Evolutionary conservation across 2,113 vertebrate genomes (phyloP).

Genomic region (Eira barbara): DNA sequence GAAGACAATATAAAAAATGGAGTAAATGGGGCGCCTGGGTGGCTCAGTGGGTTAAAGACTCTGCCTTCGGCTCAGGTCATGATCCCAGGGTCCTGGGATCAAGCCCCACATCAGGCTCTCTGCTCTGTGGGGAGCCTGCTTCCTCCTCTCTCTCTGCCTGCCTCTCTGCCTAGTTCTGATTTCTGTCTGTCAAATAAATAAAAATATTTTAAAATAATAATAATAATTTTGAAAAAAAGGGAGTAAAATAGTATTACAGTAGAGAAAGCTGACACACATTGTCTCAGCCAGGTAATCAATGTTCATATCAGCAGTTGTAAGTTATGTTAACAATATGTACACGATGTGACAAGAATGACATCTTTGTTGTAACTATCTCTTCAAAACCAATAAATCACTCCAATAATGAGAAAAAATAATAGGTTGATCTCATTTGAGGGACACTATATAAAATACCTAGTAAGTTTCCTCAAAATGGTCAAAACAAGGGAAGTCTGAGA

Average conservation of each 20-base stretch:
- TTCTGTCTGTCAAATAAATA: too few relatives aligned
- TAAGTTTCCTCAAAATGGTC: not conserved
- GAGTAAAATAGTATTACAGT: not conserved
- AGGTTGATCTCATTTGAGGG: not conserved
- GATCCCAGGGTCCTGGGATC: too few relatives aligned
- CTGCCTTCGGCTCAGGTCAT: too few relatives aligned
- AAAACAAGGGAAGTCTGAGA: not conserved
- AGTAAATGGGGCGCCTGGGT: too few relatives aligned
- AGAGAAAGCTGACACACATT: not conserved
- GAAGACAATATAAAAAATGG: not conserved
- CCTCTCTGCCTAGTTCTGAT: too few relatives aligned
- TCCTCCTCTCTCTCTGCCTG: too few relatives aligned
- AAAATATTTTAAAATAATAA: too few relatives aligned
- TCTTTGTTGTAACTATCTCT: not conserved
- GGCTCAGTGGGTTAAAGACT: too few relatives aligned
- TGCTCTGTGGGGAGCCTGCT: too few relatives aligned
- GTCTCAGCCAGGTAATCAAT: fast-evolving
- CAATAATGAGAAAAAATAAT: not conserved
- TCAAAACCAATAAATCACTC: not conserved
- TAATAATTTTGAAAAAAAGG: too few relatives aligned
- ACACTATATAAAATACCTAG: not conserved
- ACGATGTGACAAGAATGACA: not conserved
- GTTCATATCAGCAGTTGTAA: not conserved
- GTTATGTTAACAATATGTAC: not conserved
- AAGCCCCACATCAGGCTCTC: too few relatives aligned